phyloP scores from a whole-genome alignment of 2,888 invertebrate genomes.

The Romanomermis culicivorax region DNA sequence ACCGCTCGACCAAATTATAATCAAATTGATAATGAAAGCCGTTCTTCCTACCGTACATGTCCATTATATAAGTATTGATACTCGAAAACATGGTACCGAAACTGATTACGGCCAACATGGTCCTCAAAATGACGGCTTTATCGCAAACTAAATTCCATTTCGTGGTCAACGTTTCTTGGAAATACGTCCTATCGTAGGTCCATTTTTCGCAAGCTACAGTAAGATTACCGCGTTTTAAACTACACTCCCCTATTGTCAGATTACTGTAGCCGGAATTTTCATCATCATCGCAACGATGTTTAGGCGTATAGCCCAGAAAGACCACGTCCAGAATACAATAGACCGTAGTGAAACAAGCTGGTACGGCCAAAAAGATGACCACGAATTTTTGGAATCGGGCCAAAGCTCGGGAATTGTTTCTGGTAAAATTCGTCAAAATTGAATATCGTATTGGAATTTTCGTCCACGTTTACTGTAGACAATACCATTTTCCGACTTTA shows the following conservation, averaged over 20 bases:
- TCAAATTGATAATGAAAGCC: no score
- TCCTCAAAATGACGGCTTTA: not conserved
- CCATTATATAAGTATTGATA: not conserved
- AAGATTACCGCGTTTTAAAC: no score
- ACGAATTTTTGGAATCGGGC: not conserved
- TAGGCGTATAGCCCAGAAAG: not conserved
- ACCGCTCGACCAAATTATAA: not conserved
- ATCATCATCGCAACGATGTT: not conserved
- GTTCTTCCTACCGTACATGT: not conserved
- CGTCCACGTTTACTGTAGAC: no score
- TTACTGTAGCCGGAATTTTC: no score
- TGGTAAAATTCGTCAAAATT: no score
- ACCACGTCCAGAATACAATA: not conserved
- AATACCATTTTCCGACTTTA: no score
- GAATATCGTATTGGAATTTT: no score
- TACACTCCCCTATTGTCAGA: no score
- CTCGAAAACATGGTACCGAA: not conserved
- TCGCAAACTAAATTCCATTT: slow-evolving; percentile 1
- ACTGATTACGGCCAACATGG: not conserved
- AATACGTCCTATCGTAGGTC: not conserved
- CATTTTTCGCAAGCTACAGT: no score
- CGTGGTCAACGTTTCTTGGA: not conserved
- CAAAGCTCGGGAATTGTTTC: no score
- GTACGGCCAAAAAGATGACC: not conserved
- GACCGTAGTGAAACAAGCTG: not conserved